Percentiles rank a stretch among this genome's conserved stretches.
These are phyloP conservation scores for Etheostoma perlongum DNA, from an alignment of 2,797 vertebrate species.

Conservation along the genomic window DNA sequence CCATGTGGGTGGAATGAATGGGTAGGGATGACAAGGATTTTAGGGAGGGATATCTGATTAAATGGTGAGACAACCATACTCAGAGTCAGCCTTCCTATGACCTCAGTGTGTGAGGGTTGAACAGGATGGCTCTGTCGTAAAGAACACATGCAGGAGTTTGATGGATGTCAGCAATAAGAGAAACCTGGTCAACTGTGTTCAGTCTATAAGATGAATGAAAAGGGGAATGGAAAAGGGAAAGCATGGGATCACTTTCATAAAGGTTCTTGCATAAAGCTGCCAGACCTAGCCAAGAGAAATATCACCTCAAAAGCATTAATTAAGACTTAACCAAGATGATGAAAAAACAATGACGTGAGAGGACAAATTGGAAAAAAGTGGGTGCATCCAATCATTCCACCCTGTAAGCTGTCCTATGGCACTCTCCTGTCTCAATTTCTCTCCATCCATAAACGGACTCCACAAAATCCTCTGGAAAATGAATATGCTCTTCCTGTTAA, in stretches of 20 bases:
- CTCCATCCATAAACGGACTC: constrained; percentile 47
- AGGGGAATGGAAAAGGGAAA: constrained; percentile 37
- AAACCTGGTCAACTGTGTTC: constrained; percentile 67
- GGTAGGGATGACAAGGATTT: constrained; percentile 31
- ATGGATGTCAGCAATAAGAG: constrained; percentile 58
- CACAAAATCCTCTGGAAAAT: constrained; percentile 60
- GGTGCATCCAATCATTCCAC: constrained; percentile 63
- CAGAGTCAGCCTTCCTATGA: constrained; percentile 48
- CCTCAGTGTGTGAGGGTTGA: constrained; percentile 50
- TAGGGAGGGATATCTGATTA: constrained; percentile 46
- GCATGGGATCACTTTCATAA: constrained; percentile 84
- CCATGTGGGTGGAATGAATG: constrained; percentile 32
- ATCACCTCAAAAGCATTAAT: constrained; percentile 89
- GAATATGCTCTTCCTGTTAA: constrained; percentile 49
- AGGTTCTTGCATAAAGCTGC: constrained; percentile 86
- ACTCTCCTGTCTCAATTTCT: constrained; percentile 41
- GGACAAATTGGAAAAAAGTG: constrained; percentile 39
- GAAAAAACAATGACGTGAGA: constrained; percentile 79
- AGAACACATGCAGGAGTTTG: constrained; percentile 23
- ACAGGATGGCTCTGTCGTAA: constrained; percentile 25
- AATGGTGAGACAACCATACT: constrained; percentile 50
- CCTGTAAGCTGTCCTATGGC: constrained; percentile 46
- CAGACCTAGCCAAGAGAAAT: constrained; percentile 87
- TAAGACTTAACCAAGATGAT: constrained; percentile 71
- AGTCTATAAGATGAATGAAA: constrained; percentile 48